Conservation (phyloP, 1,140 invertebrate species). For the Tachypleus tridentatus region DNA sequence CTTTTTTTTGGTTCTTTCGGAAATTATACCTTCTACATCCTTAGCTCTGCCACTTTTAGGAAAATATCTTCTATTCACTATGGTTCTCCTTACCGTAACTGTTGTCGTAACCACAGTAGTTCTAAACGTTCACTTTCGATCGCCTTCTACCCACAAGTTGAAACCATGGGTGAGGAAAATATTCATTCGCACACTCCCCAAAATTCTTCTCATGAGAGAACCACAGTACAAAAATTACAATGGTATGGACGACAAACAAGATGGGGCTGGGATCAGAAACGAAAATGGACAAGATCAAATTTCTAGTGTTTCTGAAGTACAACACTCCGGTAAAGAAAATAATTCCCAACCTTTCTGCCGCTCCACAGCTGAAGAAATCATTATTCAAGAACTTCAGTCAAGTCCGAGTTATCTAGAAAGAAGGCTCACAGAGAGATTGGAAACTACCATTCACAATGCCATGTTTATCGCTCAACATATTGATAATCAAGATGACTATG, state of each 20-base stretch:
- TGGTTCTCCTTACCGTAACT: constrained; percentile 94
- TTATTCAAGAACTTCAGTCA: constrained; percentile 11
- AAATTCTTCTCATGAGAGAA: constrained; percentile 58
- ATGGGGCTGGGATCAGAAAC: not conserved
- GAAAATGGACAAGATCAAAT: too few relatives aligned
- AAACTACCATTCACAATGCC: constrained; percentile 80
- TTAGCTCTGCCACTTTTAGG: constrained; percentile 88
- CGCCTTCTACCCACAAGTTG: constrained; percentile 91
- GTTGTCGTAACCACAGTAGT: constrained; percentile 96
- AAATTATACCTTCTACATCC: constrained; percentile 96
- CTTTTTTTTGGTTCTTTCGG: constrained; percentile 91
- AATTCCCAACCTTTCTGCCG: not conserved
- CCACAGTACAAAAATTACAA: constrained; percentile 20
- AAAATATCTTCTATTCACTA: constrained; percentile 92
- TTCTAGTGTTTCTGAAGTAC: too few relatives aligned
- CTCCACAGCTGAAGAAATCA: constrained; percentile 12
- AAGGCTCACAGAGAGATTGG: constrained; percentile 47
- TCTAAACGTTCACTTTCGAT: constrained; percentile 96
- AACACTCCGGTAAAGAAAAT: too few relatives aligned
- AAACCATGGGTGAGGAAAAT: constrained; percentile 61
- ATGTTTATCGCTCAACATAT: constrained; percentile 89
- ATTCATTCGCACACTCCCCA: constrained; percentile 73
- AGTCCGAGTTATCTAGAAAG: constrained; percentile 41
- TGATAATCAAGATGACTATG: constrained; percentile 85
- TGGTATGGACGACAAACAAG: constrained; percentile 6